Evolutionary conservation across 2,113 vertebrate species (phyloP).

Genomic region (Probosciger aterrimus): DNA sequence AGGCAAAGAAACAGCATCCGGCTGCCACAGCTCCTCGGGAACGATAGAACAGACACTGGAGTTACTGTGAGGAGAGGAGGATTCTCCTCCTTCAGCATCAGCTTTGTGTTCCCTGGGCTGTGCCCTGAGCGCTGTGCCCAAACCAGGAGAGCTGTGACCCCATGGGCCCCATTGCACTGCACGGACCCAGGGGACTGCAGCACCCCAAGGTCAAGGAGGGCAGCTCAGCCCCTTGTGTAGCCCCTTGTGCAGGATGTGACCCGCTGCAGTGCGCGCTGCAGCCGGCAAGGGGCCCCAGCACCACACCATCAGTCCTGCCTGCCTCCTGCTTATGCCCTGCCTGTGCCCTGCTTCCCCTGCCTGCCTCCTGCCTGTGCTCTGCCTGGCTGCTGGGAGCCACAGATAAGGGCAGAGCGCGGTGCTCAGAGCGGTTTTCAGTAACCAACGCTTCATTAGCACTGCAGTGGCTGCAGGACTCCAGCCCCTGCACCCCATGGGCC

Average conservation of each 20-base stretch:
- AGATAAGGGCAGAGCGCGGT: not conserved
- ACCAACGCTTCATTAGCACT: not conserved
- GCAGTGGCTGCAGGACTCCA: accelerated
- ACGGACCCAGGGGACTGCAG: accelerated
- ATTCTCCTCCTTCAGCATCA: not conserved
- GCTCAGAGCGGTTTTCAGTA: not conserved
- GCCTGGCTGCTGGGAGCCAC: not conserved
- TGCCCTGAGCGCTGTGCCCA: not conserved
- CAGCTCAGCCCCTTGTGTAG: not conserved
- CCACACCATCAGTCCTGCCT: not conserved
- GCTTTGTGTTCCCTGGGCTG: not conserved
- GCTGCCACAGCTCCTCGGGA: not conserved
- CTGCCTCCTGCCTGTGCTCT: not conserved
- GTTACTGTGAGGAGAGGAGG: not conserved
- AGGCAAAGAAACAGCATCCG: accelerated
- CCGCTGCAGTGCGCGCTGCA: not conserved
- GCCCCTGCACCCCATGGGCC: not conserved
- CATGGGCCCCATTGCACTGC: not conserved
- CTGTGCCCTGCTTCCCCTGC: not conserved
- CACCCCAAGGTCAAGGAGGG: not conserved
- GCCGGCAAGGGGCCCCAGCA: not conserved
- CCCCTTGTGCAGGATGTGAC: not conserved
- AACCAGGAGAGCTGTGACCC: not conserved
- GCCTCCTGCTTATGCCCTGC: not conserved
- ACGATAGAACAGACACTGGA: not conserved